Percentiles rank a stretch among this genome's conserved stretches.
Evolutionary conservation across 2,888 invertebrate genomes (phyloP).

Genomic region (Venusia cambrica): DNA sequence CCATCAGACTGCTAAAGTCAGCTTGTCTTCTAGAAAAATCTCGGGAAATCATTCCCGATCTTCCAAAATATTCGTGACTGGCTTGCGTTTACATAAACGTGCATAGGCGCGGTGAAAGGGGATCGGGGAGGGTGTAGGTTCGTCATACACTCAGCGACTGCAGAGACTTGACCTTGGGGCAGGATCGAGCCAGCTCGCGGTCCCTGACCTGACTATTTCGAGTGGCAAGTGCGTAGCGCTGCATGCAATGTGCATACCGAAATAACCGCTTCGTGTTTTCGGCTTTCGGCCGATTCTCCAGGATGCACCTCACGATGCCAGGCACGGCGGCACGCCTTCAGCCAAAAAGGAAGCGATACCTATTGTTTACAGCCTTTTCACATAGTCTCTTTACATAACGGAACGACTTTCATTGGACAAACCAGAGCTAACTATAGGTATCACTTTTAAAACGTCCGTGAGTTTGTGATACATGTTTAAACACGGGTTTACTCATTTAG

Average conservation of each 20-base stretch:
- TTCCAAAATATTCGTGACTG: slow-evolving; percentile 50
- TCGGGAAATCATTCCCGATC: too few relatives aligned
- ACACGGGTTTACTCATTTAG: too few relatives aligned
- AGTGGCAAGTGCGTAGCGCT: slow-evolving; percentile 78
- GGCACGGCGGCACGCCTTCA: slow-evolving; percentile 64
- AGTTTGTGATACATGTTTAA: too few relatives aligned
- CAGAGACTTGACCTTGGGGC: slow-evolving; percentile 79
- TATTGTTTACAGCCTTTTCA: slow-evolving; percentile 51
- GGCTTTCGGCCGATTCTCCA: slow-evolving; percentile 39
- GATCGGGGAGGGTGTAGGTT: slow-evolving; percentile 30
- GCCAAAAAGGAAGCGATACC: slow-evolving; percentile 46
- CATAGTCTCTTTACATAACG: slow-evolving; percentile 25
- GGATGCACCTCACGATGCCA: slow-evolving; percentile 61
- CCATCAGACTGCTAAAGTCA: too few relatives aligned
- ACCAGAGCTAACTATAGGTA: too few relatives aligned
- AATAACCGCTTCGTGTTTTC: slow-evolving; percentile 66
- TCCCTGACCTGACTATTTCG: slow-evolving; percentile 81
- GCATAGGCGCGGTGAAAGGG: slow-evolving; percentile 35
- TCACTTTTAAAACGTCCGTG: too few relatives aligned
- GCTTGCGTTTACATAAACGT: slow-evolving; percentile 50
- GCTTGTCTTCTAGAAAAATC: too few relatives aligned
- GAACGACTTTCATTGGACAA: slow-evolving; percentile 6
- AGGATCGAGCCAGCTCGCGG: slow-evolving; percentile 76
- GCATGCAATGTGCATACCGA: slow-evolving; percentile 81
- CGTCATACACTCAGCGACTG: slow-evolving; percentile 41